Evolutionary conservation across 2,113 vertebrate genomes (phyloP).

Genomic region (Nesoenas mayeri): DNA sequence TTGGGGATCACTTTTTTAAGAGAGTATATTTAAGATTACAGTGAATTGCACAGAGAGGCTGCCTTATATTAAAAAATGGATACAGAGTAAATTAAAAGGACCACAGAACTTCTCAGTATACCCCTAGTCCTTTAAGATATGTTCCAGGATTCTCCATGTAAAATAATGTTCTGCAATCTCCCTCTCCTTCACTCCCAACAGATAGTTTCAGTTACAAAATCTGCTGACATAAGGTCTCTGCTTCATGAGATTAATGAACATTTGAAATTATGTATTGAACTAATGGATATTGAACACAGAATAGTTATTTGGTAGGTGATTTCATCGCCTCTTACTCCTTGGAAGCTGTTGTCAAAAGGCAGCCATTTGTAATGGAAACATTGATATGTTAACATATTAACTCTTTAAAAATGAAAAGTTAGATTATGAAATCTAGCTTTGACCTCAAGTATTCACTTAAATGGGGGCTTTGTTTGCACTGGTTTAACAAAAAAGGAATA

Average conservation of each 20-base stretch:
- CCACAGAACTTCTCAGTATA: background rate
- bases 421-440: background rate
- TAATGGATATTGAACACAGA: background rate
- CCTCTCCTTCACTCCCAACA: background rate
- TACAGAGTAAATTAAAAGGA: background rate
- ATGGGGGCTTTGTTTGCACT: background rate
- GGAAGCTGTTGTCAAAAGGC: background rate
- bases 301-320: background rate
- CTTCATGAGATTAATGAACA: background rate
- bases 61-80: background rate
- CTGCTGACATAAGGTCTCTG: slow-evolving; percentile 22
- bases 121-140: background rate
- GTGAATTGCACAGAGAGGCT: background rate
- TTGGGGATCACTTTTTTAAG: background rate
- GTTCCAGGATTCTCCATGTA: background rate
- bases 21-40: background rate
- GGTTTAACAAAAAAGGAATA: background rate
- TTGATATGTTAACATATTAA: background rate
- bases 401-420: background rate
- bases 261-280: background rate
- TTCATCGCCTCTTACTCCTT: background rate
- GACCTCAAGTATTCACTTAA: background rate
- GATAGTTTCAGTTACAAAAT: slow-evolving; percentile 27
- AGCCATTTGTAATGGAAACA: background rate
- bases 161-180: background rate